Evolutionary conservation across 2,888 invertebrate species (phyloP), one percentile per base, ranked within the genome.

Genomic region (Tachina grossa): DNA sequence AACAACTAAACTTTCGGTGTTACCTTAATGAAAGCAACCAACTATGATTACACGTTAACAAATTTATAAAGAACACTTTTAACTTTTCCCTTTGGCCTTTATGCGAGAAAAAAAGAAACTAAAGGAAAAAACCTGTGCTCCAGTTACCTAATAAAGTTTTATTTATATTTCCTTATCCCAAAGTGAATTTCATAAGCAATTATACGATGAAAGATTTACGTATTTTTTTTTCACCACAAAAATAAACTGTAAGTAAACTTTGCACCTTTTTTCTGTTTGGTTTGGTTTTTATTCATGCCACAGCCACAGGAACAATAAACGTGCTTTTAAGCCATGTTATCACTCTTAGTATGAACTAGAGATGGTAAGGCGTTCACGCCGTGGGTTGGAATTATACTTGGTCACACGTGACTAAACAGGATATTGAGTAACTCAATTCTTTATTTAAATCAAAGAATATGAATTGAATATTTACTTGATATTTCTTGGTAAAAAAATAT

Each of bases 261-360:
- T 59, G n/a, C 51, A 59, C 43, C 49, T 66, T 68, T 68, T 43
- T 49, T 61, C 9, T 22, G 22, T 22, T 22, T 31, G 1, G 31
- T 31, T 31, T 31, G 31, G 6, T 31, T 31, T 3, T 1, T 66
- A 63, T 61, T 51, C 22, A 43, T 19, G 11, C 61, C 39, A 47
- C 51, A 53, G 61, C 61, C 61, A 63, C 61, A 61, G 69, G 59
- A 69, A 79, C 71, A 79, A 79, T 63, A 71, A 53, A 47, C 10
- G 6, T 63, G 45, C 9, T 31, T 69, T 69, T 43, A 14, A 59
- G 49, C 39, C 55, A 39, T 51, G 10, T 51, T 59, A 61, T 51
- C 49, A 51, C 49, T 10, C 43, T 8, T 9, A 74, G 19, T 13
- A 39, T 16, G 31, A 19, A 13, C 2, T 16, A 16, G 43, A 16